Evolutionary conservation across 2,113 vertebrate genomes (phyloP).

Genomic region (Archocentrus centrarchus): DNA sequence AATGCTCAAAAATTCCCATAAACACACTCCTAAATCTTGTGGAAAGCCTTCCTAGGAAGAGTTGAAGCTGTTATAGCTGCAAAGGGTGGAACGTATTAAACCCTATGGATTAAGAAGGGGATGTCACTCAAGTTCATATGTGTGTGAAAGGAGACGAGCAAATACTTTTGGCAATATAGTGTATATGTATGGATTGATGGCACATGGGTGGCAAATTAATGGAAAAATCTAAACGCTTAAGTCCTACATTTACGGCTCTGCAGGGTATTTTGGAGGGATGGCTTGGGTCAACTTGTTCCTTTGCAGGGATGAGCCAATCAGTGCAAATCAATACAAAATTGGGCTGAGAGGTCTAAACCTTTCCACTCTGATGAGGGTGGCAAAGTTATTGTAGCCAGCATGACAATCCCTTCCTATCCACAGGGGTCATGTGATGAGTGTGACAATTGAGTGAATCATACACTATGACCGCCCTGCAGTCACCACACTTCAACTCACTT

Average conservation of each 20-base stretch:
- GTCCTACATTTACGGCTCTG: background rate
- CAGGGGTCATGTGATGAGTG: background rate
- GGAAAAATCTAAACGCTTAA: background rate
- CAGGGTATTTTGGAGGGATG: background rate
- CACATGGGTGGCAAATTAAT: background rate
- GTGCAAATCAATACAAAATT: background rate
- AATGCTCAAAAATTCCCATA: too few species aligned
- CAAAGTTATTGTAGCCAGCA: background rate
- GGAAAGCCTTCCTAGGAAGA: too few species aligned
- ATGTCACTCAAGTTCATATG: too few species aligned
- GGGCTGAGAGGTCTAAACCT: background rate
- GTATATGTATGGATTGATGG: background rate
- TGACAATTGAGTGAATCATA: background rate
- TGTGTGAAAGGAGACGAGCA: too few species aligned
- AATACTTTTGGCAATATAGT: too few species aligned
- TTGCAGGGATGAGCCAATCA: background rate
- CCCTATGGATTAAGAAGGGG: too few species aligned
- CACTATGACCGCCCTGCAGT: background rate
- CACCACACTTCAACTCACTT: background rate
- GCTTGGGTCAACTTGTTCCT: background rate
- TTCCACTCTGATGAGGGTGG: too few species aligned
- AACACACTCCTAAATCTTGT: too few species aligned
- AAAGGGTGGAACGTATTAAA: too few species aligned
- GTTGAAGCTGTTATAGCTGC: too few species aligned
- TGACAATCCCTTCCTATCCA: background rate